Conservation (phyloP, 1,140 invertebrate genomes). For the Drosophila pseudoananassae region DNA sequence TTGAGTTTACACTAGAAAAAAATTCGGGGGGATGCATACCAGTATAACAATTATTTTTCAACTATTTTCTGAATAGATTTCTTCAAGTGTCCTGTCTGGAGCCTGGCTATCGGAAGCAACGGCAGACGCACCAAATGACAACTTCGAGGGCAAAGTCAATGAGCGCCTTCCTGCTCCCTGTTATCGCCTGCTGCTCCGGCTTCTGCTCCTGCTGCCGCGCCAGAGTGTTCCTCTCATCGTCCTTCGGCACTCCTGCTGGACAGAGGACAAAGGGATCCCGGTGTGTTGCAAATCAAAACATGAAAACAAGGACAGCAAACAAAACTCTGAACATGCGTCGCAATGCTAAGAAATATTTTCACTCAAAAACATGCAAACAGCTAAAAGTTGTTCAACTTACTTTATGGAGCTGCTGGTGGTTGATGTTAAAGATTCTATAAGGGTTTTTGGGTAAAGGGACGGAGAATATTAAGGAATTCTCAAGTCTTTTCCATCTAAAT, state of each 20-base stretch:
- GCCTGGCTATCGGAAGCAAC: conserved; percentile 60
- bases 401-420: conserved; percentile 33
- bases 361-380: conserved; percentile 60
- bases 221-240: conserved; percentile 4
- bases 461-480: background rate
- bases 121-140: conserved; percentile 60
- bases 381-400: conserved; percentile 53
- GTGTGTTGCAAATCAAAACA: conserved; percentile 79
- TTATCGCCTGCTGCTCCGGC: conserved; percentile 58
- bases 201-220: background rate
- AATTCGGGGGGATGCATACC: background rate
- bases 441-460: background rate
- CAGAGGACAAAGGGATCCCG: conserved; percentile 70
- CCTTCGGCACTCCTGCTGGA: conserved; percentile 37
- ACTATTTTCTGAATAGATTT: too few relatives aligned
- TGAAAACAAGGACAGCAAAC: conserved; percentile 75
- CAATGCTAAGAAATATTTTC: conserved; percentile 73
- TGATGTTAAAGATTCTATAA: conserved; percentile 1
- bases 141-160: conserved; percentile 80
- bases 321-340: conserved; percentile 76
- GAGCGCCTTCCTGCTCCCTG: conserved; percentile 74
- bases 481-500: background rate
- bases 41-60: too few relatives aligned
- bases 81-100: conserved; percentile 4
- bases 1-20: conserved; percentile 11